Evolutionary conservation across 1,140 invertebrate genomes (phyloP), one percentile per base, ranked within the genome.

Genomic region (Halesus radiatus): DNA sequence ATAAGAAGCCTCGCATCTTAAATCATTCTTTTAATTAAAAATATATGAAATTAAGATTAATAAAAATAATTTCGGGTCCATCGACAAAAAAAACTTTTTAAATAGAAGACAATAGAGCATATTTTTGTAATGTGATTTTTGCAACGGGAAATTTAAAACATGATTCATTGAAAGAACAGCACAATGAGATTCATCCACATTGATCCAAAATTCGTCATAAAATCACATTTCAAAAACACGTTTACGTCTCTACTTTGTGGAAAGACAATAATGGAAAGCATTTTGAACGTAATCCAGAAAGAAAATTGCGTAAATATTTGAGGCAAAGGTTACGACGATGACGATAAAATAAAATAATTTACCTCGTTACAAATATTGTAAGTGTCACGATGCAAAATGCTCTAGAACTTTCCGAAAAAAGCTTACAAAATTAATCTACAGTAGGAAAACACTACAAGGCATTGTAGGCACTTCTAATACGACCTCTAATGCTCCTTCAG

Each of bases 381-480:
- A n/a, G 70, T 53, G 45, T 20, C 18, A 54, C 70, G 62, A 66
- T 37, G 62, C 62, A 66, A 73, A 58, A 75, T 29, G 54, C 32
- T 75, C 52, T 75, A 75, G 29, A 58, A n/a, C 72, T 73, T 73
- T 75, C 26, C 23, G 70, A 73, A 26, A 50, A 45, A 74, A 74
- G 70, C 70, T 74, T 74, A 72, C 45, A 56, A 56, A 75, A 56
- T 32, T 56, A 75, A 10, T 58, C 54, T 56, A 75, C 54, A 58
- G 53, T 75, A 75, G 72, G 72, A 58, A 75, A 56, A 75, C 26
- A 60, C 72, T 75, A 75, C 72, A 75, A 75, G 72, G 72, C 72
- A 58, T 20, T 75, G 53, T 75, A 75, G 72, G 72, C 72, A 75
- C 72, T 75, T 75, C 72, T 75, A 75, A 56, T 26, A 52, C 68